Conservation (phyloP, 2,888 invertebrate species). For the Hydrotaea diabolus region DNA sequence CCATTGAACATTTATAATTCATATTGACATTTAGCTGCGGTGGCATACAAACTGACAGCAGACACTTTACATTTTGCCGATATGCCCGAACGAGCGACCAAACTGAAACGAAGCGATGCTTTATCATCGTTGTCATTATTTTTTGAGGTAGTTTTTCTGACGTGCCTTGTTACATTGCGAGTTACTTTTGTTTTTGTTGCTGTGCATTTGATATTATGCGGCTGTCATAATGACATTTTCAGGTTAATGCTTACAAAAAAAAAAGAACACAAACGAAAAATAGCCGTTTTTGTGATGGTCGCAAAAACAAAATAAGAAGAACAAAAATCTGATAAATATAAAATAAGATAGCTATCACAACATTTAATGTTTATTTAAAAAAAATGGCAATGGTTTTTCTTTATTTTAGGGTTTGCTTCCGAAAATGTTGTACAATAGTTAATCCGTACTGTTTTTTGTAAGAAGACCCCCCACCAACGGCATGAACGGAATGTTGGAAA, state of each 20-base stretch:
- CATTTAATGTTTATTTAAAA: constrained; percentile 1
- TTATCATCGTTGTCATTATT: constrained; percentile 25
- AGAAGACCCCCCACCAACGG: background rate
- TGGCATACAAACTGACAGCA: background rate
- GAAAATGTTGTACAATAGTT: background rate
- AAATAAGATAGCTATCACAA: background rate
- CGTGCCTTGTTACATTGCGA: too few relatives aligned
- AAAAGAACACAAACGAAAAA: background rate
- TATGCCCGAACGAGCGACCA: background rate
- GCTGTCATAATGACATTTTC: constrained; percentile 46
- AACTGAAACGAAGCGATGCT: background rate
- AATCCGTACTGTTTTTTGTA: too few relatives aligned
- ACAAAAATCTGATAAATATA: background rate
- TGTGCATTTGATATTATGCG: constrained; percentile 33
- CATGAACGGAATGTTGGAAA: background rate
- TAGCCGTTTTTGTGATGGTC: too few relatives aligned
- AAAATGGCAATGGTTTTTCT: background rate
- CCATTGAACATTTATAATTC: constrained; percentile 10
- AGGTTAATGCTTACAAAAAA: constrained; percentile 38
- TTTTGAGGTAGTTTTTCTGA: background rate
- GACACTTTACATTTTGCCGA: constrained; percentile 29
- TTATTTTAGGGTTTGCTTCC: too few relatives aligned
- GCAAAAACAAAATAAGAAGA: too few relatives aligned
- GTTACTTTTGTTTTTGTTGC: background rate
- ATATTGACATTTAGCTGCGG: constrained; percentile 37